A percentile compares a stretch with the other conserved stretches of the same genome.
Conservation (phyloP, 1,140 invertebrate genomes). For the Drosophila arizonae region DNA sequence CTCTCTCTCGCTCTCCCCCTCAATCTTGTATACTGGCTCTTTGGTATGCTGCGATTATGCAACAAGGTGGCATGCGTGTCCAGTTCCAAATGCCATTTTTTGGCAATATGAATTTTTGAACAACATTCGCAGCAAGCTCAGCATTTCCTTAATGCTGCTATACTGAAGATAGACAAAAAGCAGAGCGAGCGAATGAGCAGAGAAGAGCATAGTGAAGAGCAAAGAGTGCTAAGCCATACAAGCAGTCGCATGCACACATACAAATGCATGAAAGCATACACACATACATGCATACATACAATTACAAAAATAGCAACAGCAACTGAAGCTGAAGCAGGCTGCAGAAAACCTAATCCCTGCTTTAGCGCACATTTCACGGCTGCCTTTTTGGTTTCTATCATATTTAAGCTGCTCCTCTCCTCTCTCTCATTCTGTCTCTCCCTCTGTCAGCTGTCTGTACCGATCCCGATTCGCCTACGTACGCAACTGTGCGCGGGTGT, state of each 20-base stretch:
- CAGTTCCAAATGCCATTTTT: constrained; percentile 41
- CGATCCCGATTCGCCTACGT: not conserved
- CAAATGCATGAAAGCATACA: not conserved
- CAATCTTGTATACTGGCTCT: not conserved
- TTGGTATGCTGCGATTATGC: constrained; percentile 47
- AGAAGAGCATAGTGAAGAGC: not conserved
- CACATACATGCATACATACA: not conserved
- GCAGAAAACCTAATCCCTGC: constrained; percentile 21
- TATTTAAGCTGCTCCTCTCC: constrained; percentile 10
- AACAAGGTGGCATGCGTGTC: constrained; percentile 44
- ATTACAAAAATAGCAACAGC: not conserved
- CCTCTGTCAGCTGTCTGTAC: not conserved
- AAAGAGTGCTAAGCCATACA: constrained; percentile 41
- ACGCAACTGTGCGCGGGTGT: not conserved
- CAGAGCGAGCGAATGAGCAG: not conserved
- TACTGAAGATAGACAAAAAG: not conserved
- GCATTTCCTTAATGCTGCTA: not conserved
- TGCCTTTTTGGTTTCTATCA: constrained; percentile 18
- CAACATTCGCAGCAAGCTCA: constrained; percentile 9
- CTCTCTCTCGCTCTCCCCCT: no score
- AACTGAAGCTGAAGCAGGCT: not conserved
- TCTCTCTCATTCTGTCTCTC: not conserved
- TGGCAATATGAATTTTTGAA: constrained; percentile 56
- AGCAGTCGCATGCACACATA: constrained; percentile 23
- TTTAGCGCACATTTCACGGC: constrained; percentile 37